These are phyloP conservation scores for Atractosteus spatula DNA, from an alignment of 2,113 vertebrate genomes.

Conservation along the genomic window DNA sequence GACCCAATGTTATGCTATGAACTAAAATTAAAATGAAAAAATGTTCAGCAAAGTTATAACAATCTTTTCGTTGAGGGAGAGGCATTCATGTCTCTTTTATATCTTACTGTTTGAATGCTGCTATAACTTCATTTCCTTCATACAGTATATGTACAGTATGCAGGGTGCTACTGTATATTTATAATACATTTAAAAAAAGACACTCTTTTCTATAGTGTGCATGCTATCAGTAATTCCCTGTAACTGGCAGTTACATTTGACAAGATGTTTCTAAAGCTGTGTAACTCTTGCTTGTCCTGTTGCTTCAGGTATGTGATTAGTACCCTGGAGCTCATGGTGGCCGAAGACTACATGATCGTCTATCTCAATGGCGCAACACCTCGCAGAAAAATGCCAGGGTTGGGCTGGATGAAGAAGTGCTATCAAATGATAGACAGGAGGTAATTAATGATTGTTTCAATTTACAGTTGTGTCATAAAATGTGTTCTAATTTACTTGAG, in stretches of 20 bases:
- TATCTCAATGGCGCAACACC: slow-evolving; percentile 97
- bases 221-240: neutral
- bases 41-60: too few relatives aligned
- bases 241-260: slow-evolving; percentile 8
- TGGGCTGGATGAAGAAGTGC: slow-evolving; percentile 95
- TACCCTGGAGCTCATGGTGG: slow-evolving; percentile 93
- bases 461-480: too few relatives aligned
- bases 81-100: too few relatives aligned
- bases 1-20: too few relatives aligned
- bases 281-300: slow-evolving; percentile 3
- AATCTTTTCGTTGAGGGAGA: too few relatives aligned
- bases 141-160: too few relatives aligned
- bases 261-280: slow-evolving; percentile 14
- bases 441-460: slow-evolving; percentile 45
- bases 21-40: too few relatives aligned
- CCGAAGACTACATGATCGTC: slow-evolving; percentile 96
- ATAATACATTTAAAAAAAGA: neutral
- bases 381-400: slow-evolving; percentile 88
- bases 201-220: slow-evolving; percentile 7
- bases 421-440: slow-evolving; percentile 97
- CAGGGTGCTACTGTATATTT: too few relatives aligned
- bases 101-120: too few relatives aligned
- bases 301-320: slow-evolving; percentile 88
- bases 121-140: too few relatives aligned
- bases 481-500: neutral